Conservation (phyloP, 2,888 invertebrate genomes). For the Carabus problematicus region DNA sequence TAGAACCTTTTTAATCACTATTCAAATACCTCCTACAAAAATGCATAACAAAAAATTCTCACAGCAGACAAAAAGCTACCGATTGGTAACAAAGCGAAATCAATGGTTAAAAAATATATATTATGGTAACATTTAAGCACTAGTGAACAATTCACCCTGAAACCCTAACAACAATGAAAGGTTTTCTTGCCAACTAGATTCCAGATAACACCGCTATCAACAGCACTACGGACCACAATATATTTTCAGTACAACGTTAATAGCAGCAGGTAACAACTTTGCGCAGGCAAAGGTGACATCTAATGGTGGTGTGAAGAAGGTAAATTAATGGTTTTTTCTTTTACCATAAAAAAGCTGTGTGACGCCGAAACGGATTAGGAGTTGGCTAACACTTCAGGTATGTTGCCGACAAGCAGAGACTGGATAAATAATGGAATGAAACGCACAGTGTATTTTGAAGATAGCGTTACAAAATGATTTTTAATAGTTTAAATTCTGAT, state of each 20-base stretch:
- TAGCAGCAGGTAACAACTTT: conserved; percentile 1
- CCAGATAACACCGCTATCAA: conserved; percentile 29
- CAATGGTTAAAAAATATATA: conserved; percentile 12
- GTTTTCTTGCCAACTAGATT: conserved; percentile 18
- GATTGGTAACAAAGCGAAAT: no score
- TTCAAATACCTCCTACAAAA: no score
- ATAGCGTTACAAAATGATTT: no score
- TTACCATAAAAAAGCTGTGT: conserved; percentile 16
- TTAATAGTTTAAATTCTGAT: no score
- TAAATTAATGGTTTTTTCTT: conserved; percentile 34
- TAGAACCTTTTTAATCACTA: no score
- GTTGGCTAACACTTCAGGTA: conserved; percentile 28
- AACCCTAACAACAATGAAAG: conserved; percentile 18
- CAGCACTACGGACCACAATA: conserved; percentile 19
- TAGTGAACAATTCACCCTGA: conserved; percentile 17
- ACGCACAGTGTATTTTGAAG: no score
- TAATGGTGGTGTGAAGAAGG: conserved; percentile 23
- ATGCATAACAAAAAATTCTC: no score
- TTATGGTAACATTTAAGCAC: conserved; percentile 2
- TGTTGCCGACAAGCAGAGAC: conserved; percentile 8
- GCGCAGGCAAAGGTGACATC: conserved; percentile 12
- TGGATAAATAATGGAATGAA: conserved; percentile 20
- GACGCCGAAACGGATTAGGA: conserved; percentile 24
- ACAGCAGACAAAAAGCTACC: no score
- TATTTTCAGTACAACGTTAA: conserved; percentile 27